Evolutionary conservation across 1,140 invertebrate genomes (phyloP).

Genomic region (Tyrophagus putrescentiae): DNA sequence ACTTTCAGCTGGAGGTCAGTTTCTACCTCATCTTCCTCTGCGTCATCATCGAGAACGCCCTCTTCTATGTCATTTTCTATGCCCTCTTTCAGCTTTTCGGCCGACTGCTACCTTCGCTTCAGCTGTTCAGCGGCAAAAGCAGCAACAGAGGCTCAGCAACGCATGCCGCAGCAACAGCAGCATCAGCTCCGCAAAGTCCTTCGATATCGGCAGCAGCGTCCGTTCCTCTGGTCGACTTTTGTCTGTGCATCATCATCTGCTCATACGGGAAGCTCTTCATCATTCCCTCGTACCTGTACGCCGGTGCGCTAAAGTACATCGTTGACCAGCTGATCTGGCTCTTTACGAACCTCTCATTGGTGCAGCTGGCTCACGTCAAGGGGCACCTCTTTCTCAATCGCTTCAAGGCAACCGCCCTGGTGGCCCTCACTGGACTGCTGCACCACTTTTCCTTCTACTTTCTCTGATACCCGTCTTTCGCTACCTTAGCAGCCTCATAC

Average conservation of each 20-base stretch:
- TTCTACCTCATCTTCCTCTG: slow-evolving; percentile 19
- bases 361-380: slow-evolving; percentile 20
- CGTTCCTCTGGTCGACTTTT: not conserved
- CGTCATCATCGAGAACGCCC: not conserved
- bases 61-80: slow-evolving; percentile 18
- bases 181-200: too few relatives aligned
- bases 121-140: not conserved
- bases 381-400: not conserved
- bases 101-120: not conserved
- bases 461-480: not conserved
- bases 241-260: slow-evolving; percentile 17
- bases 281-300: slow-evolving; percentile 18
- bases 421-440: not conserved
- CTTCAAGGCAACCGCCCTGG: not conserved
- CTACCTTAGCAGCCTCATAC: not conserved
- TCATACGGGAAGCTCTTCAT: slow-evolving; percentile 23
- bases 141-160: too few relatives aligned
- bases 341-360: not conserved
- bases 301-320: slow-evolving; percentile 8
- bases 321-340: slow-evolving; percentile 17
- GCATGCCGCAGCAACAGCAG: too few relatives aligned
- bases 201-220: not conserved
- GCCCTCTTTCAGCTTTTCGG: too few relatives aligned
- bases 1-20: slow-evolving; percentile 19
- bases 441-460: not conserved